Base-by-base conservation (phyloP, 2,888 invertebrate species). In the Unio delphinus region DNA sequence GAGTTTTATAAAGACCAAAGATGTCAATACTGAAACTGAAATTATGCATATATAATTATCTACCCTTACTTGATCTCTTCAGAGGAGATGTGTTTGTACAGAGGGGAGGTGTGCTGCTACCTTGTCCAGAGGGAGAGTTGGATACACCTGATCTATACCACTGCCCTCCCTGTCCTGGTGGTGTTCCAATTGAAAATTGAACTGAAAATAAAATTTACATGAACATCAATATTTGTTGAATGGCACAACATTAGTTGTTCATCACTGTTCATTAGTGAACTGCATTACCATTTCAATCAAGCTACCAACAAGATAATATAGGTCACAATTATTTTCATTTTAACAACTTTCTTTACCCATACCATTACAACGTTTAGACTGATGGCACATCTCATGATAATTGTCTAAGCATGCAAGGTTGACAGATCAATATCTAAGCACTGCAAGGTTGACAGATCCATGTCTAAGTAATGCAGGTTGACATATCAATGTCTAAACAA, bases 171-270 rank as follows among this genome's bases (percentile, higher is more conserved):
- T 93, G 5, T 61, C 60, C 30, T 63, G 96, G 96, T 69, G 96
- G 95, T 65, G 96, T 96, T 70, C 96, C 95, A 91, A 96, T 94
- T 67, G 85, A 81, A 75, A 90, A 90, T 76, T 90, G 89, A 79
- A 90, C 89, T 89, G 93, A 26, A 82, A 79, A 67, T 55, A 58
- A 58, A 55, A n/a, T 45, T 18, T 8, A 62, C 7, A 61, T 15
- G 18, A 61, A 61, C n/a, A 58, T 23, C 7, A 23, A 58, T 23
- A 23, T 58, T n/a, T 58, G 8, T 8, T 23, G 0, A 7, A 23
- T 58, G 23, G 34, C 8, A 34, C 1, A 45, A 45, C 1, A 45
- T 45, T 45, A 45, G 45, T 45, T 2, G 3, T 11, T 45, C 54
- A 45, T 54, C n/a, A 63, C 62, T 54, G 55, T 8, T 62, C 4